Percentiles rank a stretch among this genome's conserved stretches.
phyloP scores from a whole-genome alignment of 2,888 invertebrate genomes.

The Sepiola atlantica region DNA sequence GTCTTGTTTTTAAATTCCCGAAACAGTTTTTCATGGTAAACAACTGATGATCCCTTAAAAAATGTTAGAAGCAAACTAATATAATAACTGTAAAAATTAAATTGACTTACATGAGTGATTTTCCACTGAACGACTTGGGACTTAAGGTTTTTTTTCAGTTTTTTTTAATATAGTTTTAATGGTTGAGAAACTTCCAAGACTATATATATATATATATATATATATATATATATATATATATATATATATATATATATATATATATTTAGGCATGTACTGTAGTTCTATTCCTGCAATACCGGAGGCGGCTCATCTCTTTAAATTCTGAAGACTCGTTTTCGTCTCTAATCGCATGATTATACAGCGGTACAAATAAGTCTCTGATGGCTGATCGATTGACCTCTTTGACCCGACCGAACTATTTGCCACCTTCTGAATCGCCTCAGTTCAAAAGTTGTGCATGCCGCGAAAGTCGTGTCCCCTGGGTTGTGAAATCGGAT shows the following conservation, averaged over 20 bases:
- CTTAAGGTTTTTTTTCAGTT: too few relatives aligned
- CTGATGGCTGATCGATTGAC: not conserved
- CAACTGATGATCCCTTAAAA: too few relatives aligned
- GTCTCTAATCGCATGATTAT: not conserved
- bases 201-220: too few relatives aligned
- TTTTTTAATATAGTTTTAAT: too few relatives aligned
- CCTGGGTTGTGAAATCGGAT: not conserved
- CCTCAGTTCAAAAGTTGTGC: not conserved
- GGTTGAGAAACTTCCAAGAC: too few relatives aligned
- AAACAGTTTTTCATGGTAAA: too few relatives aligned
- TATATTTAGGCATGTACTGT: not conserved
- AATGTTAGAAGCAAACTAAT: too few relatives aligned
- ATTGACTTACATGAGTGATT: too few relatives aligned
- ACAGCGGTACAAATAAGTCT: not conserved
- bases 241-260: not conserved
- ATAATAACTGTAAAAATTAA: too few relatives aligned
- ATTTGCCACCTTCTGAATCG: not conserved
- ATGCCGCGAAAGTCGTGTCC: not conserved
- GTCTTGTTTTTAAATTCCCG: too few relatives aligned
- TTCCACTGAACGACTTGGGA: too few relatives aligned
- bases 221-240: not conserved
- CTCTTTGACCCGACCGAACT: not conserved
- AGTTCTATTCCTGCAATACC: not conserved
- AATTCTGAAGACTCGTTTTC: not conserved
- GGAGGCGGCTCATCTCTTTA: not conserved